phyloP scores from a whole-genome alignment of 2,113 vertebrate species.

The Aphyosemion australe region DNA sequence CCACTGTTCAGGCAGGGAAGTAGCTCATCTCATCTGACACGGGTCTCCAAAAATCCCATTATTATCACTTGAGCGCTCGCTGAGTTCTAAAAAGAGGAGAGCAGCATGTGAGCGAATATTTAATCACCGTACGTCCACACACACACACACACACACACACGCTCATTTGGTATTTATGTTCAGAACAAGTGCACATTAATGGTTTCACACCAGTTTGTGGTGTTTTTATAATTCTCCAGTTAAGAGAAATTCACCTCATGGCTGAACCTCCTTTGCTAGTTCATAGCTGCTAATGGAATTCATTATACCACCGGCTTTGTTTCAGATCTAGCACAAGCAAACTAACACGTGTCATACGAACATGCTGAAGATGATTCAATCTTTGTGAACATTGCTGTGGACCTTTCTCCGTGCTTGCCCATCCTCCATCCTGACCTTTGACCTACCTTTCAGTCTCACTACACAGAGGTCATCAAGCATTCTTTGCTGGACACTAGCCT shows the following conservation, averaged over 20 bases:
- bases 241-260: too few relatives aligned
- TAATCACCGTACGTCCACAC: too few relatives aligned
- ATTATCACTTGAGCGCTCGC: slow-evolving; percentile 45
- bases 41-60: slow-evolving; percentile 63
- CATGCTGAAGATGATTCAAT: too few relatives aligned
- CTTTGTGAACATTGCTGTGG: background rate
- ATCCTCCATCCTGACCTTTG: slow-evolving; percentile 2
- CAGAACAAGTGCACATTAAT: background rate
- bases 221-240: too few relatives aligned
- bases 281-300: too few relatives aligned
- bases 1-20: slow-evolving; percentile 29
- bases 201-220: too few relatives aligned
- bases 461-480: background rate
- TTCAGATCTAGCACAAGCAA: too few relatives aligned
- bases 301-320: too few relatives aligned
- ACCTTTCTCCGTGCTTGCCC: background rate
- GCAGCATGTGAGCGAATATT: slow-evolving; percentile 13
- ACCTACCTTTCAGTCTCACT: background rate
- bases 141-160: background rate
- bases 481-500: background rate
- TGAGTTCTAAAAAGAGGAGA: slow-evolving; percentile 23
- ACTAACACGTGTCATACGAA: too few relatives aligned
- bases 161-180: background rate
- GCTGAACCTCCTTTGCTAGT: too few relatives aligned
- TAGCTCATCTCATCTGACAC: slow-evolving; percentile 61